Percentiles rank a stretch among this genome's conserved stretches.
These are phyloP conservation scores for Cotesia chilonis DNA, from an alignment of 1,140 invertebrate genomes.

Conservation along the genomic window DNA sequence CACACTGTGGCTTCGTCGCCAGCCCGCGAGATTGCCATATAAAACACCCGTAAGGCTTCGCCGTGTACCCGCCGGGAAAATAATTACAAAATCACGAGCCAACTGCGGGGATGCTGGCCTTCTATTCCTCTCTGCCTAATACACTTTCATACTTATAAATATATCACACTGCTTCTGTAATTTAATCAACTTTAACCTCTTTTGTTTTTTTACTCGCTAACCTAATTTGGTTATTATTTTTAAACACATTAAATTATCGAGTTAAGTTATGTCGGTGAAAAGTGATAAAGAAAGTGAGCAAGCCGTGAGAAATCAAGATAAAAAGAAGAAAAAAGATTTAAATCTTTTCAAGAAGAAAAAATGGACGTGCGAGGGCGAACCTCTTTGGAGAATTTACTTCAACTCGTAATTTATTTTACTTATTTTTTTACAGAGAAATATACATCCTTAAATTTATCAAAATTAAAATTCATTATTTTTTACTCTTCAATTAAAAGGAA, in stretches of 20 bases:
- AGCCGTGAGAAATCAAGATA: background rate
- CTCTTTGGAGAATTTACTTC: constrained; percentile 45
- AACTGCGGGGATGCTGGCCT: constrained; percentile 20
- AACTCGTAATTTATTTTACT: constrained; percentile 43
- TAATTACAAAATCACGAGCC: constrained; percentile 60
- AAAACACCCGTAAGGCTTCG: constrained; percentile 53
- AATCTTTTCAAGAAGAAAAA: constrained; percentile 26
- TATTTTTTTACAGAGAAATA: background rate
- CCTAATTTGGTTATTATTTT: background rate
- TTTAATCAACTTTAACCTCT: constrained; percentile 1
- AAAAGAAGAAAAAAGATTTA: constrained; percentile 15
- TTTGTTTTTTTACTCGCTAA: background rate
- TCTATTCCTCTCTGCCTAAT: background rate
- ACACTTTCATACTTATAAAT: background rate
- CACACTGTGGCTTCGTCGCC: constrained; percentile 53
- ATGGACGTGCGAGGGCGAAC: constrained; percentile 38
- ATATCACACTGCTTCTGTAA: background rate
- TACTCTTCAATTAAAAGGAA: no score
- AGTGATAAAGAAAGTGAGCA: background rate
- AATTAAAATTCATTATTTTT: background rate
- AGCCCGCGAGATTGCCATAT: constrained; percentile 57
- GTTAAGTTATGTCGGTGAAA: background rate
- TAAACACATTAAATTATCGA: background rate
- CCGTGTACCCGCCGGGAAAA: constrained; percentile 53
- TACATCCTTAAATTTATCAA: constrained; percentile 6